Conservation (phyloP, 2,888 invertebrate genomes). For the Metellina segmentata region DNA sequence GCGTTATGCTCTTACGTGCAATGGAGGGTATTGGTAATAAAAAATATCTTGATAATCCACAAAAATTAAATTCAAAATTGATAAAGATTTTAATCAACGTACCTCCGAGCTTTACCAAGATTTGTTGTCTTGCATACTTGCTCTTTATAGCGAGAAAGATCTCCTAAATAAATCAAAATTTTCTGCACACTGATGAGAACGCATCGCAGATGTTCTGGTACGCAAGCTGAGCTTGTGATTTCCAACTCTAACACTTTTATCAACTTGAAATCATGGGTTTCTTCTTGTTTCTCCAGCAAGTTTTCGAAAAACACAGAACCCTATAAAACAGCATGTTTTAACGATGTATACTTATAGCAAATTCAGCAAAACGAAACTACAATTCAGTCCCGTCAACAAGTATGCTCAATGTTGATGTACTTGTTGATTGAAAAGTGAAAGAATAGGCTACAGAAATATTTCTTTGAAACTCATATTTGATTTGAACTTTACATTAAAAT, state of each 20-base stretch:
- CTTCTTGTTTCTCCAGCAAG: slow-evolving; percentile 87
- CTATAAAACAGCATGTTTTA: slow-evolving; percentile 77
- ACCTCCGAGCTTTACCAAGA: slow-evolving; percentile 89
- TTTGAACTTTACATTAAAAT: neutral
- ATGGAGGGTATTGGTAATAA: neutral
- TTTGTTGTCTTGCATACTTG: slow-evolving; percentile 88
- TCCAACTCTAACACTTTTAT: slow-evolving; percentile 80
- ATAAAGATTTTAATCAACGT: neutral
- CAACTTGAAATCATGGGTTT: slow-evolving; percentile 88
- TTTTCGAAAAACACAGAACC: slow-evolving; percentile 89
- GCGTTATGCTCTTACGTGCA: too few species aligned
- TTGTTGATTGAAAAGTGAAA: neutral
- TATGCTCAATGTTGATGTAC: neutral
- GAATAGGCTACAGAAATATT: neutral
- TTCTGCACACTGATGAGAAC: slow-evolving; percentile 91
- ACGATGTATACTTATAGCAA: slow-evolving; percentile 1
- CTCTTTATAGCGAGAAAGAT: slow-evolving; percentile 92
- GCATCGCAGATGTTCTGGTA: slow-evolving; percentile 67
- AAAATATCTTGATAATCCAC: slow-evolving; percentile 80
- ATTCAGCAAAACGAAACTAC: neutral
- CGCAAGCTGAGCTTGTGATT: slow-evolving; percentile 60
- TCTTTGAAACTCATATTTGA: neutral
- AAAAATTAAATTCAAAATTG: slow-evolving; percentile 78
- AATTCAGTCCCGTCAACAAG: neutral
- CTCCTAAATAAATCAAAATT: slow-evolving; percentile 93